These are phyloP conservation scores for Hapalemur alaotrensis DNA, from an alignment of 2,797 vertebrate species.

Conservation along the genomic window DNA sequence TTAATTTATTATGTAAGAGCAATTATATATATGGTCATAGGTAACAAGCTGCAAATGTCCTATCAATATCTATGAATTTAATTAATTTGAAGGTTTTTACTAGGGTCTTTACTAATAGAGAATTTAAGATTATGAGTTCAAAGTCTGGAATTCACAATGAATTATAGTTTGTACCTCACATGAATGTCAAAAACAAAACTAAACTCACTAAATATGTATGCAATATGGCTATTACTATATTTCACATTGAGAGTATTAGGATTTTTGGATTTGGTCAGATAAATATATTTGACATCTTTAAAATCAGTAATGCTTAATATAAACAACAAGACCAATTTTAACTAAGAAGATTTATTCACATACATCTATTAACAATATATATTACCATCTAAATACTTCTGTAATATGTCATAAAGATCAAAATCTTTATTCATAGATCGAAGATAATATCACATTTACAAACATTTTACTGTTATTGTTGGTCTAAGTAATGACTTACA, in stretches of 20 bases:
- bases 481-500: background rate
- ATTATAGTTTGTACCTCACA: background rate
- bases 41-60: background rate
- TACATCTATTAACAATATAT: slow-evolving; percentile 5
- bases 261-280: background rate
- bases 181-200: background rate
- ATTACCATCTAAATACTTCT: background rate
- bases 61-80: background rate
- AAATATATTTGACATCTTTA: background rate
- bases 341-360: background rate
- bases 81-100: background rate
- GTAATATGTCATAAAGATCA: slow-evolving; percentile 52
- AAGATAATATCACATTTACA: slow-evolving; percentile 42
- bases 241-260: background rate
- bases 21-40: background rate
- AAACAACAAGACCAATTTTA: background rate
- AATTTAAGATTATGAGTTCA: background rate
- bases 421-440: background rate
- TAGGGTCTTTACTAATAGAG: background rate
- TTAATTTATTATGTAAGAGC: background rate
- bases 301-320: background rate
- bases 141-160: background rate
- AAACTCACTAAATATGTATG: background rate
- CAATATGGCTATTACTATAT: background rate
- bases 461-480: background rate